Base-by-base conservation (phyloP, 1,140 invertebrate genomes). In the Leptonema lineaticorne region DNA sequence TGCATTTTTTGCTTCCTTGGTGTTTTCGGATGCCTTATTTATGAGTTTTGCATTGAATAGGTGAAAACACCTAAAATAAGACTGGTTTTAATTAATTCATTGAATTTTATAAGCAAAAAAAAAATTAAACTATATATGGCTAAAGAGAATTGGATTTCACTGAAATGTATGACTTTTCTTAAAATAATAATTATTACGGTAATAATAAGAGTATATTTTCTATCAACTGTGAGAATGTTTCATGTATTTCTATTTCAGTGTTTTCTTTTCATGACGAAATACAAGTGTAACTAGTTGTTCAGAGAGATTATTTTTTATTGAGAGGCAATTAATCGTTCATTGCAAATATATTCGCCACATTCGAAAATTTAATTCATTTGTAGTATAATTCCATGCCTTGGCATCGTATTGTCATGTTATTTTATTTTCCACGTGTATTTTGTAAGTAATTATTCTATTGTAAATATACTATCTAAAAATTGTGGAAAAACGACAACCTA, bases 41-140 rank as follows among this genome's bases (percentile, higher is more conserved):
- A 20, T 48, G n/a, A 48, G n/a, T 48, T 48, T 48, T 48, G 46
- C 46, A 48, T 20, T 48, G 16, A 22, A 22, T 41, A 22, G 8
- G 20, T 59, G 30, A 59, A 33, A 33, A 59, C 57, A 59, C 53
- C 26, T 59, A 28, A 33, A 59, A 59, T 53, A 59, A 59, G 57
- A 59, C 57, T 59, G 57, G 57, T 59, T 57, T 57, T 59, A 53
- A 59, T 59, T 59, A 59, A 59, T 59, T 30, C 46, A 48, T 7
- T 57, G 26, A 57, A 41, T 41, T 41, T 41, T 41, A 11, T 41
- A 11, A 41, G 37, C 37, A 41, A 14, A 11, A 41, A 41, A 11
- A 4, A 16, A 41, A 41, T 41, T n/a, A n/a, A 41, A 16, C 37
- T 41, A 16, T 14, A 41, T 14, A 14, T 41, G 37, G 37, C 11